Evolutionary conservation across 2,797 vertebrate genomes (phyloP), one percentile per base, ranked within the genome.

Genomic region (Halcyon chelicuti): DNA sequence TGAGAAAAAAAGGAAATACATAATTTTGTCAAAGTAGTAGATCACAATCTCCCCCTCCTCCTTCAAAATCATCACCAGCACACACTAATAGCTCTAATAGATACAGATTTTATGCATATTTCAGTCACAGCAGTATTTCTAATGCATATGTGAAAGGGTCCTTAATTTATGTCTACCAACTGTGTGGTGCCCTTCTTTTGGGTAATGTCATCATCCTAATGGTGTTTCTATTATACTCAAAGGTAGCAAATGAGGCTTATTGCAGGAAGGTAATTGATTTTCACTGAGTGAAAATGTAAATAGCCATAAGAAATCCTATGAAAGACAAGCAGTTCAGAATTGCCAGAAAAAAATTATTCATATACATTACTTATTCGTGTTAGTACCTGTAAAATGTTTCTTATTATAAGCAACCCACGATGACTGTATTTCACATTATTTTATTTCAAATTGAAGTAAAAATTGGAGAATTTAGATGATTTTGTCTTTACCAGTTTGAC

Each of bases 211-310:
- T 98, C 98, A 97, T 99, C 98, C 98, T 99, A 99, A 99, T 99
- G 99, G 98, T 98, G 98, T 99, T 99, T 99, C 98, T 99, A 99
- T 99, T 99, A 99, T 98, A 98, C 99, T 99, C 99, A 98, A 99
- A 99, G 99, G 99, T 99, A 99, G 99, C 98, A 99, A 99, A 99
- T 99, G 98, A 99, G 98, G 98, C 99, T 99, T 99, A 99, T 99
- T 98, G 98, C 96, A 84, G 97, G 98, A 98, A 98, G 97, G 98
- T 98, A 98, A 99, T 99, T 99, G 98, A 98, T 98, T 99, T 98
- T 98, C 98, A 97, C 97, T 98, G 98, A 98, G 97, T 98, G 98
- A 98, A 98, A 98, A 98, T 98, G 98, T 98, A 98, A 98, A 98
- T 98, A 98, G 98, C 98, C 96, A 97, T 97, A 98, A 98, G 98